Base-by-base conservation (phyloP, 1,140 invertebrate species). In the Brachionus rubens region DNA sequence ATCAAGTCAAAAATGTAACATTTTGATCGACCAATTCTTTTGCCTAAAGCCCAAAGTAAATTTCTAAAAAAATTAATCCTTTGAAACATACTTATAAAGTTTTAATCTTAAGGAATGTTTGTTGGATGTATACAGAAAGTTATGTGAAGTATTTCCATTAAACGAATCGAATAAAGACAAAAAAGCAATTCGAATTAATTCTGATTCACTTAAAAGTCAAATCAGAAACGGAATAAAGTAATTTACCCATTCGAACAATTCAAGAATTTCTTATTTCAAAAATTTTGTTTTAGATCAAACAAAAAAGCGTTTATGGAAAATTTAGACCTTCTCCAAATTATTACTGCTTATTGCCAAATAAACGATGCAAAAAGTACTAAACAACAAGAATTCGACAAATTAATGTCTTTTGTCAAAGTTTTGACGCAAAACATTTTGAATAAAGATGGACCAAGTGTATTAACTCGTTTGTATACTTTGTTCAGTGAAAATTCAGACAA, bases 181-280 rank as follows among this genome's bases (percentile, higher is more conserved):
- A 54, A 72, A 54, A 72, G 46, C 68, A 21, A 33, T 70, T 12
- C 41, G 65, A 6, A 70, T 70, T 7, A 59, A 65, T 65, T 65
- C 59, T 0, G 59, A 65, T 43, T 43, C 36, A n/a, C 36, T 72
- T 36, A 48, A 54, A 36, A 28, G 16, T 3, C 68, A 72, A 41
- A 48, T 72, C 19, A 33, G 68, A 50, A 72, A 50, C 41, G 68
- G 68, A 26, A 40, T 72, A 0, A 72, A 72, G 68, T 72, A 72
- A 72, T 36, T 14, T 36, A 40, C 19, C 6, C 12, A 7, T 6
- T 6, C 1, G 6, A 0, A 16, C 0, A 16, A 16, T 12, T 48
- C 19, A 7, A 7, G 10, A 36, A 16, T 19, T 59, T 59, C 9
- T 36, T 36, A 19, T 33, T 36, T 59, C 16, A 6, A 5, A 33